Conservation (phyloP, 1,140 invertebrate species). For the Linepithema humile region DNA sequence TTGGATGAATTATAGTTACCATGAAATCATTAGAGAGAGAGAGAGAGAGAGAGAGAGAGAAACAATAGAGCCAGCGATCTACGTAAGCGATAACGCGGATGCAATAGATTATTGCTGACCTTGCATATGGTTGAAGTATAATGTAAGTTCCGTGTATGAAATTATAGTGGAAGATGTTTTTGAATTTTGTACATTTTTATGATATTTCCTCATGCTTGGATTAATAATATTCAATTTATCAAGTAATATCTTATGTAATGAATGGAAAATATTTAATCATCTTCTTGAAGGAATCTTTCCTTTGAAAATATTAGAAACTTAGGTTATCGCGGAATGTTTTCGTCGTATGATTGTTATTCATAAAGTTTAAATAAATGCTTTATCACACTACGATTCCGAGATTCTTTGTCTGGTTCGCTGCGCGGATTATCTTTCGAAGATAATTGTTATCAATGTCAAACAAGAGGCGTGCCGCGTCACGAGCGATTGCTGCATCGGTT, state of each 20-base stretch:
- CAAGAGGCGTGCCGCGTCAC: constrained; percentile 28
- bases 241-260: not conserved
- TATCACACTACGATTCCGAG: too few relatives aligned
- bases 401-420: constrained; percentile 8
- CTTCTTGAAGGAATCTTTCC: too few relatives aligned
- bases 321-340: not conserved
- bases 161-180: not conserved
- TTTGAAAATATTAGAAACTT: not conserved
- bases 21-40: constrained; percentile 35
- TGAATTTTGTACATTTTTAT: not conserved
- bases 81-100: constrained; percentile 42
- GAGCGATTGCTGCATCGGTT: constrained; percentile 5
- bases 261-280: not conserved
- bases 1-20: constrained; percentile 41
- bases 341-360: not conserved
- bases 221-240: not conserved
- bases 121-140: not conserved
- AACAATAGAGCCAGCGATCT: constrained; percentile 32
- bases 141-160: not conserved
- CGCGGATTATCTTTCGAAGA: constrained; percentile 51
- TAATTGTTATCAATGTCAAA: constrained; percentile 37
- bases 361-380: not conserved
- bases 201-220: not conserved
- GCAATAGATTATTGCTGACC: constrained; percentile 32
- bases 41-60: too few relatives aligned